These are phyloP conservation scores for Sphecodes monilicornis DNA, from an alignment of 2,888 invertebrate genomes.

Conservation along the genomic window DNA sequence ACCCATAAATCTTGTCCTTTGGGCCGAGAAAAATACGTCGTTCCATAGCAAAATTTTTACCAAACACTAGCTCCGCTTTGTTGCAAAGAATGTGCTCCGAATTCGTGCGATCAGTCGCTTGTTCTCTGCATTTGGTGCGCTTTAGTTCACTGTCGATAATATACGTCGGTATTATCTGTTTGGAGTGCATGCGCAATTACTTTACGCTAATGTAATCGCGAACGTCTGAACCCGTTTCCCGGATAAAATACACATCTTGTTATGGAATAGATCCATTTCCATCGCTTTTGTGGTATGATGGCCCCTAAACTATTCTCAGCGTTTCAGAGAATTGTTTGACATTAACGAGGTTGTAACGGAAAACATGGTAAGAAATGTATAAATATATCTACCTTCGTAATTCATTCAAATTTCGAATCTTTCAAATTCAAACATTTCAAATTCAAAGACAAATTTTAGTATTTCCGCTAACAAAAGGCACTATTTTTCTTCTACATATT, in stretches of 20 bases:
- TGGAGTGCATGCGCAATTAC: not conserved
- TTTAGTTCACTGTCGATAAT: not conserved
- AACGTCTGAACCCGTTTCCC: not conserved
- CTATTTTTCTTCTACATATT: too few relatives aligned
- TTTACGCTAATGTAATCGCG: not conserved
- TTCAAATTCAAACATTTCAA: too few relatives aligned
- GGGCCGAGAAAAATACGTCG: constrained; percentile 41
- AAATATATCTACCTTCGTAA: not conserved
- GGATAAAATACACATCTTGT: not conserved
- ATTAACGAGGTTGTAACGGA: not conserved
- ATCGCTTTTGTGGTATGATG: too few relatives aligned
- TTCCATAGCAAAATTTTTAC: not conserved
- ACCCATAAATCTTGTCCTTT: constrained; percentile 44
- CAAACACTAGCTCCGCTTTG: not conserved
- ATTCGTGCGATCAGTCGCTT: not conserved
- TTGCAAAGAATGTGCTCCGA: not conserved
- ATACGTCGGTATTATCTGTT: not conserved
- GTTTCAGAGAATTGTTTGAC: not conserved
- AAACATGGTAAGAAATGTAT: not conserved
- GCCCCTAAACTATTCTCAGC: too few relatives aligned
- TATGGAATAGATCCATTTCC: too few relatives aligned
- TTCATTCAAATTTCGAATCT: not conserved
- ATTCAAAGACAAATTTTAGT: too few relatives aligned
- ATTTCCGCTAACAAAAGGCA: not conserved
- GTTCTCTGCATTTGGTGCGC: not conserved